Conservation (phyloP, 2,888 invertebrate species). For the Luffia ferchaultella region DNA sequence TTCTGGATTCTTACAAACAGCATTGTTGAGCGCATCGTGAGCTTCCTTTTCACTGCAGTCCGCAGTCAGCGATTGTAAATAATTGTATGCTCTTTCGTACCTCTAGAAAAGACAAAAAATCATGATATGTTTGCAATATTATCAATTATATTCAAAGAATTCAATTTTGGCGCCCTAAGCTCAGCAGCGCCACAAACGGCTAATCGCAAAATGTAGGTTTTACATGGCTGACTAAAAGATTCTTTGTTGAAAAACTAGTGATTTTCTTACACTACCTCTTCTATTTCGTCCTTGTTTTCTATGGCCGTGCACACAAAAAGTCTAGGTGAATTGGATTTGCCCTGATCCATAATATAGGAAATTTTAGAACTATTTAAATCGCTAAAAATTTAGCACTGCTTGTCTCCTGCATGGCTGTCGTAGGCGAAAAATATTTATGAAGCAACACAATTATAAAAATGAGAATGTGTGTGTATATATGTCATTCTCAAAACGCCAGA, state of each 20-base stretch:
- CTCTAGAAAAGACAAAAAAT: constrained; percentile 71
- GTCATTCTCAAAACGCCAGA: constrained; percentile 18
- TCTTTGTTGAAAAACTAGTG: constrained; percentile 58
- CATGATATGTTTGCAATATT: constrained; percentile 2
- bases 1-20: constrained; percentile 92
- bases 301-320: constrained; percentile 83
- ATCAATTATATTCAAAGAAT: constrained; percentile 19
- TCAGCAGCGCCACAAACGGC: constrained; percentile 53
- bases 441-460: constrained; percentile 46
- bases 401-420: constrained; percentile 70
- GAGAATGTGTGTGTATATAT: constrained; percentile 40
- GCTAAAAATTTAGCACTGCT: constrained; percentile 65
- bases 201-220: constrained; percentile 43
- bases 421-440: constrained; percentile 65
- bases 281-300: constrained; percentile 90
- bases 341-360: constrained; percentile 65
- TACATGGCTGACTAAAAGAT: constrained; percentile 62
- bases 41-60: constrained; percentile 93
- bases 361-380: constrained; percentile 60
- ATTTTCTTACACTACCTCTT: constrained; percentile 78
- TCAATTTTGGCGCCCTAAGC: constrained; percentile 43
- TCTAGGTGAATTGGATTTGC: constrained; percentile 71
- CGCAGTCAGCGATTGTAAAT: constrained; percentile 78
- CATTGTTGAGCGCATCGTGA: constrained; percentile 89
- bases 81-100: constrained; percentile 85